A percentile compares a stretch with the other conserved stretches of the same genome.
Evolutionary conservation across 2,888 invertebrate species (phyloP).

Genomic region (Oligia latruncula): DNA sequence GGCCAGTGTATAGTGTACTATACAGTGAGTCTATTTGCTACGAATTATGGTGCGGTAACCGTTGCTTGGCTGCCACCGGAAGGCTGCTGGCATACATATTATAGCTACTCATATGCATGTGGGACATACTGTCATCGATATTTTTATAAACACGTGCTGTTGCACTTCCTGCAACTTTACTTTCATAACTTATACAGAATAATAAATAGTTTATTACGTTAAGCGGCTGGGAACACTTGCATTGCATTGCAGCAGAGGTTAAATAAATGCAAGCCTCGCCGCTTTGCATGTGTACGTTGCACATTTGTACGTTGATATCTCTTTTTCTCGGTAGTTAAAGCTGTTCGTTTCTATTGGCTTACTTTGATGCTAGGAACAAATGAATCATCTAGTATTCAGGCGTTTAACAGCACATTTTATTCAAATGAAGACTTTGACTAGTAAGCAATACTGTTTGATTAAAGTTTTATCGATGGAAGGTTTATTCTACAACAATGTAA

Average conservation of each 20-base stretch:
- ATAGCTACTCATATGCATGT: slow-evolving; percentile 75
- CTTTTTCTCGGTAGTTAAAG: slow-evolving; percentile 50
- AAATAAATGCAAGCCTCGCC: slow-evolving; percentile 30
- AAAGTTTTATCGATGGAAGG: background rate
- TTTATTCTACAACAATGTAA: slow-evolving; percentile 3
- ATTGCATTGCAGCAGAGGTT: slow-evolving; percentile 28
- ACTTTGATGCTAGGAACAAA: slow-evolving; percentile 47
- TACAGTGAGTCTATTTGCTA: slow-evolving; percentile 60
- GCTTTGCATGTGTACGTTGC: slow-evolving; percentile 29
- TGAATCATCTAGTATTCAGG: slow-evolving; percentile 44
- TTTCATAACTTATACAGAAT: slow-evolving; percentile 72
- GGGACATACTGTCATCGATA: slow-evolving; percentile 77
- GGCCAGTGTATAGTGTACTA: slow-evolving; percentile 7
- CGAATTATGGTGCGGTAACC: slow-evolving; percentile 75
- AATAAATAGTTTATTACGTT: slow-evolving; percentile 60
- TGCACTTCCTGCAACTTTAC: slow-evolving; percentile 77
- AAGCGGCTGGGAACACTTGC: slow-evolving; percentile 36
- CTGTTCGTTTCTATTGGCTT: slow-evolving; percentile 58
- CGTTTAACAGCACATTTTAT: slow-evolving; percentile 25
- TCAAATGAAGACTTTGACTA: slow-evolving; percentile 10
- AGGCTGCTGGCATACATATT: slow-evolving; percentile 80
- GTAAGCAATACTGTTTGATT: slow-evolving; percentile 4
- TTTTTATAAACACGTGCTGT: slow-evolving; percentile 73
- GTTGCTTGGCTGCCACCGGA: slow-evolving; percentile 78
- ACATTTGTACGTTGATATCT: slow-evolving; percentile 53